Base-by-base conservation (phyloP, 2,797 vertebrate genomes). In the Setipinna tenuifilis region DNA sequence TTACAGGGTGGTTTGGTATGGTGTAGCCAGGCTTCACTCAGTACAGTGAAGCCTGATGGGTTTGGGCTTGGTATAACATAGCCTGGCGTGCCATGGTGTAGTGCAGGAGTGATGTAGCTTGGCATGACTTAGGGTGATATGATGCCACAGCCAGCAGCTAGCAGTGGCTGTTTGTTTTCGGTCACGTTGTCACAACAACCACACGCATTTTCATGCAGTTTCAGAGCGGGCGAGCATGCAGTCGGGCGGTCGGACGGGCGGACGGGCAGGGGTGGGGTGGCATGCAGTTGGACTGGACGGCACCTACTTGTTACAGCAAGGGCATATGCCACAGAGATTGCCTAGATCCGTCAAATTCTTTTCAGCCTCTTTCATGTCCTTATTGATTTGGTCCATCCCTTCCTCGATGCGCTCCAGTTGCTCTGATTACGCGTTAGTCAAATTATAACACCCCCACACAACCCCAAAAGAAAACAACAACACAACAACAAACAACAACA, bases 291-390 rank as follows among this genome's bases (percentile, higher is more conserved):
- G 95, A 96, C 96, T 96, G 96, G 97, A n/a, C 95, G 95, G 95
- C 97, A 98, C 98, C 97, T 99, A 99, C 98, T 99, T 99, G 98
- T 99, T 99, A 98, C 98, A 99, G 97, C 98, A 99, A 95, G 97
- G 96, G 97, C 98, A 99, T 94, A 99, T 96, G 97, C 98, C 98
- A 99, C 98, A 99, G 97, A 99, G 98, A 96, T 99, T 98, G 97
- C 98, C 98, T 97, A 99, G 98, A 97, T 99, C 98, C 96, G 98
- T 99, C 97, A 99, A 98, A 98, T 99, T 99, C 97, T 99, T 99
- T 98, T 99, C 98, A 97, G 98, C 98, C 97, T 99, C 98, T 97
- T 99, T 99, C 98, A 99, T 99, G 97, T 99, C 98, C 97, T 99
- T 99, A 98, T 99, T 99, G 97, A 99, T 99, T 96, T 99, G 98